Conservation (phyloP, 1,140 invertebrate genomes). For the Spodoptera litura region DNA sequence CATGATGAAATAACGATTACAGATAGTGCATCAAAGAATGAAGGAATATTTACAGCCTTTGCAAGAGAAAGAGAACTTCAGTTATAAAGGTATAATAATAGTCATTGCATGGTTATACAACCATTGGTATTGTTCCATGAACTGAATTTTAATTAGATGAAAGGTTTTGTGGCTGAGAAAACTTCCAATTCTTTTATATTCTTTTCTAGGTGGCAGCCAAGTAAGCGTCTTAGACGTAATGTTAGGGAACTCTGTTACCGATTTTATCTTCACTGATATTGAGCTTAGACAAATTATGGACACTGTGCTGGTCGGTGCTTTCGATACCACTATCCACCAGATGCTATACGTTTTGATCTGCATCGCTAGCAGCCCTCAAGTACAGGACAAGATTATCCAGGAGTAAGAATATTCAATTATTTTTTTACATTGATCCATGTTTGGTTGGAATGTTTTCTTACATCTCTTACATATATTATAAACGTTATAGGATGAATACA, state of each 20-base stretch:
- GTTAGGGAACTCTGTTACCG: not conserved
- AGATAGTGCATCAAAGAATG: not conserved
- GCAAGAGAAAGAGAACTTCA: not conserved
- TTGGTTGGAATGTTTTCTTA: too few relatives aligned
- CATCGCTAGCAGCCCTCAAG: not conserved
- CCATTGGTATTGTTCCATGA: too few relatives aligned
- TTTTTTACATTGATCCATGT: not conserved
- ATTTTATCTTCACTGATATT: not conserved
- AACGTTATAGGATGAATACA: not conserved
- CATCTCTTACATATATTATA: too few relatives aligned
- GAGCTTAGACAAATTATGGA: not conserved
- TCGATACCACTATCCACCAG: not conserved
- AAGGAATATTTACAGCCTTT: not conserved
- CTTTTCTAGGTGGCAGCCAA: not conserved
- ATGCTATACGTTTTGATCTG: not conserved
- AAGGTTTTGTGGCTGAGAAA: too few relatives aligned
- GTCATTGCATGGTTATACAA: too few relatives aligned
- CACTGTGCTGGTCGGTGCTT: not conserved
- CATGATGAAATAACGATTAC: not conserved
- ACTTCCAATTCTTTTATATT: not conserved
- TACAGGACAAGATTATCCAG: not conserved
- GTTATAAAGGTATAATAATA: not conserved
- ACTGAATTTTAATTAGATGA: too few relatives aligned
- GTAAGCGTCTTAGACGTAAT: not conserved
- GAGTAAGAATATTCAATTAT: not conserved